Base-by-base conservation (phyloP, 1,140 invertebrate species). In the Drosophila nigrodunni region DNA sequence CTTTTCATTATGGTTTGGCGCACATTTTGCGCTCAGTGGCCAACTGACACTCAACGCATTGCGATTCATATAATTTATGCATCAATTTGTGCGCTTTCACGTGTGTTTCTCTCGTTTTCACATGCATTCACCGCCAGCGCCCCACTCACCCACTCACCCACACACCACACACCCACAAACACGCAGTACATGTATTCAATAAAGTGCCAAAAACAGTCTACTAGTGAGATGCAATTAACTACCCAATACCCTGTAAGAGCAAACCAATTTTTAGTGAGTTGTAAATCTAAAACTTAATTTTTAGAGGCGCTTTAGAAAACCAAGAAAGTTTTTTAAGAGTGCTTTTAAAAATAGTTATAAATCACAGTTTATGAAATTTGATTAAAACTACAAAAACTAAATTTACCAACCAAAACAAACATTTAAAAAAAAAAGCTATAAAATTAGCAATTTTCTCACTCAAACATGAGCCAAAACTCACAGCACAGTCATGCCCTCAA, bases 21-120 rank as follows among this genome's bases (percentile, higher is more conserved):
- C 59, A 82, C 75, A 86, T 80, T 86, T 69, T 60, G 60, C 60
- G 78, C 70, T 76, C 67, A 58, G 78, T 78, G 82, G 64, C 44
- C 74, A 88, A 58, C 77, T 82, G 82, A 87, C 83, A 88, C 77
- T 80, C 83, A 88, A 88, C 82, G 83, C 82, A 87, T 83, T 88
- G 82, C 82, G 80, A 80, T 74, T 71, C 69, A 41, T 75, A 80
- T 87, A 87, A 87, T 80, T 80, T 88, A 88, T 87, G 82, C 80
- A 88, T 80, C 87, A 83, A 81, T 88, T 77, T 82, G 64, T 65
- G 39, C 64, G 59, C 39, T 74, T 74, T 41, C 37, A 57, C 30
- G 47, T 69, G 65, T 55, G 43, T 25, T 39, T 18, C 21, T 41
- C 39, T 21, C n/a, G 30, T 43, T 41, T 54, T 21, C 18, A 13